Conservation (phyloP, 1,140 invertebrate species). For the Drosophila repletoides region DNA sequence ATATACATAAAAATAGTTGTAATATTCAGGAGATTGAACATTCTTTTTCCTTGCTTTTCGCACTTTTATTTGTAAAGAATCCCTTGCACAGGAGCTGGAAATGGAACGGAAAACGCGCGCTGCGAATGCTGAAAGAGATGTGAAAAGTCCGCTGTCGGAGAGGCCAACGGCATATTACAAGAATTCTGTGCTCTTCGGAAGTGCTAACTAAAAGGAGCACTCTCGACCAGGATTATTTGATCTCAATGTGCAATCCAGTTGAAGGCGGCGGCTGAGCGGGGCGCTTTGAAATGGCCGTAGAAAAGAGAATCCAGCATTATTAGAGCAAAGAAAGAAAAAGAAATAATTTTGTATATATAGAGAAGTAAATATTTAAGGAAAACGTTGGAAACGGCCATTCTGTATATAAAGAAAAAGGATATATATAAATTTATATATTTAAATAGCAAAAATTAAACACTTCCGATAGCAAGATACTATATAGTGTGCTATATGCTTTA, state of each 20-base stretch:
- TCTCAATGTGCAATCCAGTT: slow-evolving; percentile 82
- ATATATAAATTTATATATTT: slow-evolving; percentile 2
- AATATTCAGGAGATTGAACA: neutral
- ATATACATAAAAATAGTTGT: neutral
- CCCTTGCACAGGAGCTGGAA: slow-evolving; percentile 92
- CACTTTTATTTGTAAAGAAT: slow-evolving; percentile 84
- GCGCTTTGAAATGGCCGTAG: slow-evolving; percentile 33
- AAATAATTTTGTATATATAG: slow-evolving; percentile 16
- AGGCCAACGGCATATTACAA: slow-evolving; percentile 90
- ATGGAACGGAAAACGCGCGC: slow-evolving; percentile 92
- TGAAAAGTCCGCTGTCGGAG: slow-evolving; percentile 92
- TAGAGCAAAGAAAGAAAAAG: slow-evolving; percentile 15
- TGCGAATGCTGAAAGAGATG: slow-evolving; percentile 89
- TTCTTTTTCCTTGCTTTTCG: slow-evolving; percentile 30
- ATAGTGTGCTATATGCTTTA: slow-evolving; percentile 16
- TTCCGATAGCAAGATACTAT: slow-evolving; percentile 18
- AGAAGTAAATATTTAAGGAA: neutral
- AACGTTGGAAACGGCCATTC: slow-evolving; percentile 62
- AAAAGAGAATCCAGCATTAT: slow-evolving; percentile 21
- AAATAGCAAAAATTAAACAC: slow-evolving; percentile 26
- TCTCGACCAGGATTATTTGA: slow-evolving; percentile 55
- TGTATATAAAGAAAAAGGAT: slow-evolving; percentile 39
- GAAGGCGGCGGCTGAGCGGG: too few relatives aligned
- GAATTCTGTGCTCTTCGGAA: slow-evolving; percentile 92
- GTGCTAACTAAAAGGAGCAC: slow-evolving; percentile 89